Base-by-base conservation (phyloP, 1,140 invertebrate species). In the Reticulitermes speratus region DNA sequence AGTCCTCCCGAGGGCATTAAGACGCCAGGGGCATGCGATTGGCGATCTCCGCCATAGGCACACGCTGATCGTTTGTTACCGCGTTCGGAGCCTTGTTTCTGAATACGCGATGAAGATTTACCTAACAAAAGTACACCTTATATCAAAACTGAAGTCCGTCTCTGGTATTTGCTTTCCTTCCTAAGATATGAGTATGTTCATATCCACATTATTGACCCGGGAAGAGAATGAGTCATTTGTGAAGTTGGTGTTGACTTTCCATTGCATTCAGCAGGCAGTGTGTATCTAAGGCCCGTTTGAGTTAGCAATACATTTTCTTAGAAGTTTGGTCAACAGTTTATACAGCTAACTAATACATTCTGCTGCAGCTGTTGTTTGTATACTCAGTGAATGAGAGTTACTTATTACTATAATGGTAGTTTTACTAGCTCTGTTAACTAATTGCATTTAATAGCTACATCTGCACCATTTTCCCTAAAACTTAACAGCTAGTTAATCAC, bases 161-260 rank as follows among this genome's bases (percentile, higher is more conserved):
- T 75, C 25, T 75, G 25, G 25, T 75, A 30, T 30, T 75, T 75
- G 65, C 59, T 21, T 75, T 75, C n/a, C 65, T 75, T 30, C 65
- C 65, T 30, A 25, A 75, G 65, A 30, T 75, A 30, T 30, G 25
- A 75, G 8, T n/a, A 75, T 75, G 7, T 30, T 75, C 65, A 75
- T 75, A 30, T 75, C 65, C 25, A 30, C 25, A n/a, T 75, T 75
- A 75, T 75, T 75, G 65, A 75, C n/a, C 65, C 65, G 7, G 9
- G 8, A 30, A 23, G 21, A 65, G 65, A 30, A 30, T 25, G n/a
- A 25, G 65, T 75, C 65, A 75, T 75, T 75, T 75, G 65, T 75
- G 65, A 75, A 75, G 65, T 12, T 30, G n/a, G n/a, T 75, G 65
- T 75, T 75, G 65, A 75, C 65, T 75, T 75, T 75, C n/a, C 65